Percentiles rank a stretch among this genome's conserved stretches.
Conservation (phyloP, 2,113 vertebrate species). For the Coptodon rendalli region DNA sequence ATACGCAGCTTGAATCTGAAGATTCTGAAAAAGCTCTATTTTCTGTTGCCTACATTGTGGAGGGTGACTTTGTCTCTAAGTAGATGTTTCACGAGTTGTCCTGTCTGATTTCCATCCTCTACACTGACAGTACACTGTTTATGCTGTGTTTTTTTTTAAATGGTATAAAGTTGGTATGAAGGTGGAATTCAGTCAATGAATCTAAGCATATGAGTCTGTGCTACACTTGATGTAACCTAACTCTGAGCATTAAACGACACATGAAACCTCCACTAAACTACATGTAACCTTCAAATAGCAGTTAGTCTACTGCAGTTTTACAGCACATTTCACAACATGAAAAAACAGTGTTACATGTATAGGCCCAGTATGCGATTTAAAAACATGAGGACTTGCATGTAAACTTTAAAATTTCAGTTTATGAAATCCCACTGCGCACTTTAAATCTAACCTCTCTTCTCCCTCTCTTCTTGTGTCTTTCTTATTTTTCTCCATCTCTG, state of each 20-base stretch:
- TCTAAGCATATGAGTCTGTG: not conserved
- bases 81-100: not conserved
- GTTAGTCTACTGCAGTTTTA: not conserved
- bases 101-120: not conserved
- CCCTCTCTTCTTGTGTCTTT: not conserved
- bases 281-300: not conserved
- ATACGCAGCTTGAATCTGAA: accelerated
- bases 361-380: not conserved
- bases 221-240: not conserved
- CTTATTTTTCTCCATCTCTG: not conserved
- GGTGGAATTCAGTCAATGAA: not conserved
- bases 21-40: not conserved
- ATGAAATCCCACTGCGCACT: not conserved
- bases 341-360: not conserved
- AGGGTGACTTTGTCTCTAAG: not conserved
- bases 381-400: not conserved
- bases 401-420: not conserved
- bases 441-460: not conserved
- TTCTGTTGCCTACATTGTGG: not conserved
- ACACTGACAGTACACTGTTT: not conserved
- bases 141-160: accelerated
- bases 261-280: not conserved
- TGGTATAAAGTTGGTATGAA: not conserved
- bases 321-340: not conserved
- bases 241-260: not conserved